Base-by-base conservation (phyloP, 2,888 invertebrate species). In the Amphimallon solstitiale region DNA sequence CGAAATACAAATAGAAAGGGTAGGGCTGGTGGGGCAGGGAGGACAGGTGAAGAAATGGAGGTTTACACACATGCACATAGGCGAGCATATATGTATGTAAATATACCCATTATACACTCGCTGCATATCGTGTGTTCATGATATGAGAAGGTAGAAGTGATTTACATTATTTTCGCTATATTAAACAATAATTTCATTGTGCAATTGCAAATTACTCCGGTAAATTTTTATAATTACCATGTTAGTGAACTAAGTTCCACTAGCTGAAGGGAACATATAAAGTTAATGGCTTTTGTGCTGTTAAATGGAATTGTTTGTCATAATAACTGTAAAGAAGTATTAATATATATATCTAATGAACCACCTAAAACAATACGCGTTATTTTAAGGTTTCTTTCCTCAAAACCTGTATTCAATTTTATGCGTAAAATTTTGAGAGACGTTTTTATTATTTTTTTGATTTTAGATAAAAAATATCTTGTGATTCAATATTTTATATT, bases 1-100 rank as follows among this genome's bases (percentile, higher is more conserved):
- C 56, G 56, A 59, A 59, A 59, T 59, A 59, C 56, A 59, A 59
- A 59, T 23, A 59, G 56, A 59, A 21, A 12, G 14, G 15, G 34
- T 19, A 19, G 23, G 12, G 34, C 10, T 12, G 56, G 9, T 9
- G n/a, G 12, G 9, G 12, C 1, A 23, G 23, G 4, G 48, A 48
- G 21, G 12, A 12, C 48, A 17, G 48, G 12, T 29, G 49, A 34
- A 3, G 29, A 51, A 34, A 34, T 21, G 23, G 12, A 19, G 48
- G 21, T 23, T 21, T 12, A 48, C 21, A 23, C 21, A 23, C 19
- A 48, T 23, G 5, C 45, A 48, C n/a, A 12, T n/a, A 23, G 21
- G 12, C 29, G 23, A 45, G 45, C 45, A 15, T 5, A 19, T 45
- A 14, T 49, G 29, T 21, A 29, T 21, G 48, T 12, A 49, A 29